phyloP scores from a whole-genome alignment of 2,797 vertebrate species.

The Platyrinchus mystaceus region DNA sequence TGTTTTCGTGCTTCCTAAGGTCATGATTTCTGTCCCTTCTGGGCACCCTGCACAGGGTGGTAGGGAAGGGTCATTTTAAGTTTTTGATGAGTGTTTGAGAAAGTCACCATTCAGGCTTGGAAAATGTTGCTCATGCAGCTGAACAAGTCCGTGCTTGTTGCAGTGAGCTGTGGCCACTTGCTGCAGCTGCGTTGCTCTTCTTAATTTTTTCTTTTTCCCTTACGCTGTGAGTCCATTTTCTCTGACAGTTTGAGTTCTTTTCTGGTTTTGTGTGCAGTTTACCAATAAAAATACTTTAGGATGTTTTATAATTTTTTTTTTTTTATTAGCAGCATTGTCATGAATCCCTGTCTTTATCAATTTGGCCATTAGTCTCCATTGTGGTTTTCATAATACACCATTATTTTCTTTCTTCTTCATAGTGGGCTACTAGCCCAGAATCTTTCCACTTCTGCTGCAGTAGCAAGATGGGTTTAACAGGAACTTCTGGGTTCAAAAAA shows the following conservation, averaged over 20 bases:
- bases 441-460: neutral
- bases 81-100: conserved; percentile 6
- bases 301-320: neutral
- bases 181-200: neutral
- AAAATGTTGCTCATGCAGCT: neutral
- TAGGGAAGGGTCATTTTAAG: conserved; percentile 12
- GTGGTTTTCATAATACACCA: conserved; percentile 5
- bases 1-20: neutral
- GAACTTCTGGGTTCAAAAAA: neutral
- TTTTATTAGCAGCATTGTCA: neutral
- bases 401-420: conserved; percentile 10
- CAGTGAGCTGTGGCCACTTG: neutral
- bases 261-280: neutral
- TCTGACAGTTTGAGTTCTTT: neutral
- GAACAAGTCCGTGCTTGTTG: conserved; percentile 47
- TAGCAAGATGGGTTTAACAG: neutral
- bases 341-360: too few relatives aligned
- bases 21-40: neutral
- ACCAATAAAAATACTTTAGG: neutral
- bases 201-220: neutral
- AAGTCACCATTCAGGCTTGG: conserved; percentile 42
- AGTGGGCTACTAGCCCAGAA: neutral
- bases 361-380: neutral
- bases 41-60: neutral
- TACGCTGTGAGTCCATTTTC: neutral